phyloP scores from a whole-genome alignment of 2,888 invertebrate genomes.

The Thymelicus acteon region DNA sequence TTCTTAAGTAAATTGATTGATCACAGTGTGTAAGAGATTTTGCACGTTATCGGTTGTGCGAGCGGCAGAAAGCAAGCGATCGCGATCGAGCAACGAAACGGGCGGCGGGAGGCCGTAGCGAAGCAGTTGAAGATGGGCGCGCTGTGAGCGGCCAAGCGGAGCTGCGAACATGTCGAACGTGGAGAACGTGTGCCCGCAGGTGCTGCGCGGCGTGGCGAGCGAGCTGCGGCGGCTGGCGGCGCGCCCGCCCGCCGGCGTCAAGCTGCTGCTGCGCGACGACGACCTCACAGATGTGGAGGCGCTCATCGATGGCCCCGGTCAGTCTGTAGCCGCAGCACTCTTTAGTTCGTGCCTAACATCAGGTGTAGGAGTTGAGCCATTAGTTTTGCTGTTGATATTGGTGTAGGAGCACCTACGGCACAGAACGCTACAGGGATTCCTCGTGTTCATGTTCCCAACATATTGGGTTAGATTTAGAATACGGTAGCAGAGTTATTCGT shows the following conservation, averaged over 20 bases:
- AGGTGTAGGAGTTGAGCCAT: too few relatives aligned
- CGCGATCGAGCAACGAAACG: conserved; percentile 6
- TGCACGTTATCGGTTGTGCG: neutral
- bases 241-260: conserved; percentile 95
- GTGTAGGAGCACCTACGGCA: too few relatives aligned
- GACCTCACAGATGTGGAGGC: conserved; percentile 98
- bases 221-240: conserved; percentile 94
- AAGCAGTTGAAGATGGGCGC: conserved; percentile 23
- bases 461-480: too few relatives aligned
- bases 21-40: neutral
- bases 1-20: neutral
- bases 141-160: conserved; percentile 16
- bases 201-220: conserved; percentile 93
- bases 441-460: too few relatives aligned
- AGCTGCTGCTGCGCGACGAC: conserved; percentile 94
- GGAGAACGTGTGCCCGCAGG: conserved; percentile 97
- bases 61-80: conserved; percentile 4
- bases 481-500: too few relatives aligned
- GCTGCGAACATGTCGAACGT: conserved; percentile 94
- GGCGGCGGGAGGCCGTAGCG: conserved; percentile 76
- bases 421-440: too few relatives aligned
- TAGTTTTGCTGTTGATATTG: too few relatives aligned
- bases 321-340: conserved; percentile 7
- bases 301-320: conserved; percentile 93
- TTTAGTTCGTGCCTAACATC: too few relatives aligned